Conservation (phyloP, 2,888 invertebrate genomes). For the Rhamphomyia laevipes region DNA sequence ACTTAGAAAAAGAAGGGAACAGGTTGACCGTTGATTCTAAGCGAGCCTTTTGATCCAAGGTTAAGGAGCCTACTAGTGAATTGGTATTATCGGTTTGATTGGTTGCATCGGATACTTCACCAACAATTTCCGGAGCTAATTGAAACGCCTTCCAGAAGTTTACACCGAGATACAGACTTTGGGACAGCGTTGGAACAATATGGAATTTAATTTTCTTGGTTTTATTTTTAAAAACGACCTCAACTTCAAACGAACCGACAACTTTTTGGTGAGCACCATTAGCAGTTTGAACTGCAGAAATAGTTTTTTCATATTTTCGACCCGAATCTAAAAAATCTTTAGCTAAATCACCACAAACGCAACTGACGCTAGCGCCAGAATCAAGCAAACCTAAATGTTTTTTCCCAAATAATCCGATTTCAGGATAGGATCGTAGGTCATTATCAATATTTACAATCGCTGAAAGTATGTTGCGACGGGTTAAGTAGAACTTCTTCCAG, state of each 20-base stretch:
- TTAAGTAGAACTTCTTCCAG: no score
- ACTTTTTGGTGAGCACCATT: not conserved
- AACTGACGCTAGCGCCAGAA: not conserved
- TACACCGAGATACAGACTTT: not conserved
- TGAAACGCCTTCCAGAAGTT: not conserved
- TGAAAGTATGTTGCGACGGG: no score
- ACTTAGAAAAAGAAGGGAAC: not conserved
- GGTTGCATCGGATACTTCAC: no score
- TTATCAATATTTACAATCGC: no score
- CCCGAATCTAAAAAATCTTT: not conserved
- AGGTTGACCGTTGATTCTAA: not conserved
- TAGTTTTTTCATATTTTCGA: not conserved
- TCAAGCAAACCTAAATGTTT: not conserved
- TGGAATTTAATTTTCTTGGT: no score
- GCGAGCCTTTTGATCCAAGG: no score
- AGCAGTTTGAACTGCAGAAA: not conserved
- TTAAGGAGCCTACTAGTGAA: no score
- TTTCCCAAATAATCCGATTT: no score
- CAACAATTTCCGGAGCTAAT: no score
- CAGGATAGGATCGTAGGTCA: no score
- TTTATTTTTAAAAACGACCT: not conserved
- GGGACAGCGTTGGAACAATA: not conserved
- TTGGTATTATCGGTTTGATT: no score
- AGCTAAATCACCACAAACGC: not conserved
- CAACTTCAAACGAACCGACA: not conserved